These are phyloP conservation scores for Erythrocercus mccallii DNA, from an alignment of 2,113 vertebrate species.

Conservation along the genomic window DNA sequence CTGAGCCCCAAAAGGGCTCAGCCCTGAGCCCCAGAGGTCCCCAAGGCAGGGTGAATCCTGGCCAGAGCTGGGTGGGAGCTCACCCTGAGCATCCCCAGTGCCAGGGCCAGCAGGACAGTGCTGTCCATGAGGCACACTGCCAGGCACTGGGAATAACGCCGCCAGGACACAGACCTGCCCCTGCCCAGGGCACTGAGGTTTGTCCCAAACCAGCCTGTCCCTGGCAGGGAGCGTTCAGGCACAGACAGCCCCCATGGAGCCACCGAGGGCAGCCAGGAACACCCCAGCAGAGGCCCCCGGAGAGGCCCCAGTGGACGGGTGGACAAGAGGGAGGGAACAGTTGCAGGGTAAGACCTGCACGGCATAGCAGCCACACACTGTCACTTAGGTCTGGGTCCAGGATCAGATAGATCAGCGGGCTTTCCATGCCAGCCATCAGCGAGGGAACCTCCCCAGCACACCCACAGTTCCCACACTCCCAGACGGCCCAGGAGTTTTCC, in stretches of 20 bases:
- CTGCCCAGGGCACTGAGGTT: not conserved
- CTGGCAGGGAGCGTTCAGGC: accelerated
- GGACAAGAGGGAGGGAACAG: not conserved
- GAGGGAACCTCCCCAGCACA: not conserved
- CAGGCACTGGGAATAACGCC: accelerated
- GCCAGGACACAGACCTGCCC: not conserved
- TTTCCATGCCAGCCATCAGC: not conserved
- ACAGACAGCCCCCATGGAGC: accelerated
- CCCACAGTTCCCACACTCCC: not conserved
- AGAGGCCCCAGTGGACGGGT: accelerated
- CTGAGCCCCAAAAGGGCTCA: not conserved
- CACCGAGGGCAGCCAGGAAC: accelerated
- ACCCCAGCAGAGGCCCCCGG: not conserved
- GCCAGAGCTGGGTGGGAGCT: not conserved
- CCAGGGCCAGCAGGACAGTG: not conserved
- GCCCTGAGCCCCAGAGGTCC: not conserved
- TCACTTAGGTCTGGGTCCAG: not conserved
- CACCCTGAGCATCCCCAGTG: not conserved
- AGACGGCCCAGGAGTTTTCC: not conserved
- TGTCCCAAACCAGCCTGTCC: not conserved
- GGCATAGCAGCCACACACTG: not conserved
- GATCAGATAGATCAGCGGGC: accelerated
- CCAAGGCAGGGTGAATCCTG: not conserved
- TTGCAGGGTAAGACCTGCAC: not conserved
- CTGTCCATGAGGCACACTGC: accelerated